Conservation (phyloP, 2,113 vertebrate species). For the Rhizomys pruinosus region DNA sequence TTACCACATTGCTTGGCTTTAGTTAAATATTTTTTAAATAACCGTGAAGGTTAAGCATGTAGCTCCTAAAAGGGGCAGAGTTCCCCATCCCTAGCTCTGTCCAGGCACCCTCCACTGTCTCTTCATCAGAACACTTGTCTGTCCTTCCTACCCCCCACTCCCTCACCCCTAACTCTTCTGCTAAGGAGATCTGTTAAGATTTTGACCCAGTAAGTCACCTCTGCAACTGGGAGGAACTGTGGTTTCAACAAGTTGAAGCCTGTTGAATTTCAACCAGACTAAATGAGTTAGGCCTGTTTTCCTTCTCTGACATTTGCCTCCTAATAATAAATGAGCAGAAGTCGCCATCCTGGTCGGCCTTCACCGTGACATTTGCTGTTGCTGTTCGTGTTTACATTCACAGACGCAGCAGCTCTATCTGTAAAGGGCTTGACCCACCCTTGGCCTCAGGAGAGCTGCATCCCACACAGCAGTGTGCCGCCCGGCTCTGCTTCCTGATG, state of each 20-base stretch:
- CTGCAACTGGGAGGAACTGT: background rate
- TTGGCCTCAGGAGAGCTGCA: background rate
- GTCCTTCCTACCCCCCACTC: background rate
- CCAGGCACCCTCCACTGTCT: too few species aligned
- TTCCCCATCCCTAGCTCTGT: accelerated
- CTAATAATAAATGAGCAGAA: slow-evolving; percentile 63
- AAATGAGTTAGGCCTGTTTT: background rate
- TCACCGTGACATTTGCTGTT: slow-evolving; percentile 38
- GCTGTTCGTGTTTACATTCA: background rate
- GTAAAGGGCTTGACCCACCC: background rate
- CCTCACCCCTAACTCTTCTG: too few species aligned
- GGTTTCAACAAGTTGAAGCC: background rate
- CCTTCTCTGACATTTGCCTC: slow-evolving; percentile 57
- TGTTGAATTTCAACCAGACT: background rate
- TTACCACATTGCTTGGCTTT: background rate
- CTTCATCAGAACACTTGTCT: too few species aligned
- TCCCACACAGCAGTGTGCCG: accelerated
- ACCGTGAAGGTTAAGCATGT: accelerated
- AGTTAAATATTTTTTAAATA: background rate
- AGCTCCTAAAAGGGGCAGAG: accelerated
- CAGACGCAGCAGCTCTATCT: background rate
- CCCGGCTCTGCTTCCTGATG: background rate
- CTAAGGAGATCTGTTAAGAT: background rate
- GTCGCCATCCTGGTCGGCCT: slow-evolving; percentile 46
- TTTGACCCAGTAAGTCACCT: background rate